Base-by-base conservation (phyloP, 2,888 invertebrate species). In the Plemyria rubiginata region DNA sequence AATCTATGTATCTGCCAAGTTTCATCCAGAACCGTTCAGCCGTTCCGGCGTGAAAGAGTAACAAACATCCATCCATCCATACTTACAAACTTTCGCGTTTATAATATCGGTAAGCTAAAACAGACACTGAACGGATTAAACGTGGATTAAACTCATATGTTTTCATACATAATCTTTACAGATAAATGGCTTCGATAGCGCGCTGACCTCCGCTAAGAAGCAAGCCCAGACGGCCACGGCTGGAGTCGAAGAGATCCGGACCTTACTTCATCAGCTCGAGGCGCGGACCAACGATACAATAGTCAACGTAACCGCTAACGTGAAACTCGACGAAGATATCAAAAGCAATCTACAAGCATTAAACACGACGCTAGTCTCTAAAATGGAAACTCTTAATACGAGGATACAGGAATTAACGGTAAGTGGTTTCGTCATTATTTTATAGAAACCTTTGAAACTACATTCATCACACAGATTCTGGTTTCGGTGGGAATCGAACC, bases 121-220 rank as follows among this genome's bases (percentile, higher is more conserved):
- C n/a, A n/a, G n/a, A n/a, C n/a, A n/a, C n/a, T n/a, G n/a, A n/a
- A n/a, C n/a, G n/a, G n/a, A 29, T 4, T 29, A 29, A 4, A 4
- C 7, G 29, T 6, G 29, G 29, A 29, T 29, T 29, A 9, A 36
- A 36, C 36, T 36, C 36, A 2, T 36, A 4, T 4, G 36, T 8
- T 36, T 7, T 36, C 2, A 2, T 9, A 2, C 7, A 9, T 0
- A 0, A 22, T 22, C 12, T 12, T 59, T 54, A 28, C 93, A 94
- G 89, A 94, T 95, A 70, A 90, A 85, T 68, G 90, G 92, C 38
- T 91, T 91, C 71, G 93, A 92, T 66, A 83, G 88, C 49, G 80
- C 88, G 9, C 75, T 92, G 55, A 77, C 77, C 50, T 83, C 87
- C 2, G 86, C 90, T 0, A 86, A 85, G 40, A 88, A 90, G 66